Base-by-base conservation (phyloP, 2,888 invertebrate species). In the Metopia argyrocephala region DNA sequence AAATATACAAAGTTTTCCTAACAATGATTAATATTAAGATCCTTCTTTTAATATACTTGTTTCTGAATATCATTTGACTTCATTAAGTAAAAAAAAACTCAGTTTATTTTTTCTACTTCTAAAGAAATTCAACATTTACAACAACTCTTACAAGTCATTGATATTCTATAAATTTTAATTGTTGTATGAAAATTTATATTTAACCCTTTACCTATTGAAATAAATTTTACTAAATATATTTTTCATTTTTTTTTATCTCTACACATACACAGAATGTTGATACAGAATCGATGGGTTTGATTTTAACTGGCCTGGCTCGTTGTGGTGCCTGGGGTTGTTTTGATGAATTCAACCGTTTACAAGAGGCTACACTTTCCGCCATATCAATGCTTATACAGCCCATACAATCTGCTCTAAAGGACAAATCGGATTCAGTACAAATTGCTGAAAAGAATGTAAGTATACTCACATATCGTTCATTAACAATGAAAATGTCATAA, bases 291-390 rank as follows among this genome's bases (percentile, higher is more conserved):
- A 97, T 99, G 96, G 96, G 96, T 5, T 93, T 99, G 31, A 96
- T 99, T 85, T 93, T 99, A 75, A 95, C 96, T 31, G 99, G 99
- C 0, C 90, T 99, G 59, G 97, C 98, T 0, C 94, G 96, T 87
- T 95, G 97, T 86, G 98, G 98, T 9, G 98, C 98, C 9, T 99
- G 99, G 99, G 99, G 96, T 15, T 99, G 99, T 90, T 99, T 99
- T 91, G 99, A 99, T 91, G 99, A 99, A 92, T 99, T 99, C 91
- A 99, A 99, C 92, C 95, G 99, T 1, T 92, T 99, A 38, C 96
- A 98, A 85, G 96, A 97, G 87, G 95, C 95, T 54, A 98, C 99
- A 0, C 92, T 99, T 57, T 98, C 98, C 1, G 96, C 98, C 0
- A 96, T 98, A 31, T 96, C 99, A 5, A 97, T 97, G 93, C 95